Base-by-base conservation (phyloP, 1,140 invertebrate genomes). In the Agrypnia vestita region DNA sequence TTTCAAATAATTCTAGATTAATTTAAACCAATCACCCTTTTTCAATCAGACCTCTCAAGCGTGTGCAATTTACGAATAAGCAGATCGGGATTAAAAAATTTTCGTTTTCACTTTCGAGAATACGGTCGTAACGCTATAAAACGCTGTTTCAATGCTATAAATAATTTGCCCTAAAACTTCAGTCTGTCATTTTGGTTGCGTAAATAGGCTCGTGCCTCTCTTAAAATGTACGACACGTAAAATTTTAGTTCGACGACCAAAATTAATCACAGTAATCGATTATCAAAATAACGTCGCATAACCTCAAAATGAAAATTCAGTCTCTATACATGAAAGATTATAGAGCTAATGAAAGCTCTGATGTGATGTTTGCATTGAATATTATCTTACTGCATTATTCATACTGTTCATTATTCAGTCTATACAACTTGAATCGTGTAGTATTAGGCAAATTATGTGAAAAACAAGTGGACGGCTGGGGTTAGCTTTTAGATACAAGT, bases 41-140 rank as follows among this genome's bases (percentile, higher is more conserved):
- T 25, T 47, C 12, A 13, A 13, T 62, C 19, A 43, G 64, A 76
- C 71, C 76, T 15, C 44, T 69, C 17, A 81, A 76, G 76, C 76
- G 78, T 82, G 82, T 83, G 82, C 82, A 83, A 80, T 43, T 75
- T 78, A 80, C 76, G 19, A n/a, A 15, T 1, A 10, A 15, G 69
- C 76, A 46, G 55, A 80, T 71, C 76, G 79, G 80, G 82, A 80
- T 79, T 76, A 47, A 79, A 80, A 80, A 79, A 83, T 83, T 80
- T 47, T 79, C 82, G 80, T 67, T 71, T 35, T n/a, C 69, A 71
- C 73, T 51, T 43, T n/a, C 64, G 44, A 44, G 64, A 69, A 35
- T n/a, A n/a, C n/a, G n/a, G n/a, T n/a, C n/a, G n/a, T n/a, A n/a
- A n/a, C n/a, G n/a, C n/a, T n/a, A n/a, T n/a, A n/a, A 3, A 17